A percentile compares a stretch with the other conserved stretches of the same genome.
Conservation (phyloP, 2,797 vertebrate genomes). For the Ispidina lecontei region DNA sequence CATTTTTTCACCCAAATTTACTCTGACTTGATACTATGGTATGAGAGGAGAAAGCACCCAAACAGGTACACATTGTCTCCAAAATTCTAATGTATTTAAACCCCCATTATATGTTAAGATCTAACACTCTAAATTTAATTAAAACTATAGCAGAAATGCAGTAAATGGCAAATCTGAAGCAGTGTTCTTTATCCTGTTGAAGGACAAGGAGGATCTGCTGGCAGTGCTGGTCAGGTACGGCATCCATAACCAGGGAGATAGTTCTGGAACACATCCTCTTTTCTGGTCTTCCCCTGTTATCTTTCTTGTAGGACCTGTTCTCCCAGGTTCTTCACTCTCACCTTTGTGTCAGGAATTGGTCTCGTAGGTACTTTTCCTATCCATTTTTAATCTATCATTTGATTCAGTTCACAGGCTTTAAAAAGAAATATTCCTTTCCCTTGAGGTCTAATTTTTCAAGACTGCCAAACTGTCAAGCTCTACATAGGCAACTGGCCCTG, state of each 20-base stretch:
- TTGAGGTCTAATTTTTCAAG: neutral
- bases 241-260: neutral
- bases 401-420: neutral
- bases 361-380: neutral
- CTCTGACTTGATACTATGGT: neutral
- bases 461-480: neutral
- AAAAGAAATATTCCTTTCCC: neutral
- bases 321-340: neutral
- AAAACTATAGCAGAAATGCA: neutral
- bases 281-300: neutral
- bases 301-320: neutral
- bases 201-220: neutral
- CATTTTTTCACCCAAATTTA: neutral
- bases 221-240: neutral
- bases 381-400: neutral
- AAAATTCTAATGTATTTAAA: neutral
- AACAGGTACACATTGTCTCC: neutral
- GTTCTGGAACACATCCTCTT: neutral
- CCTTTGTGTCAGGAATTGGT: neutral
- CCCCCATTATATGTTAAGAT: neutral
- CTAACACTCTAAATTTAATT: neutral
- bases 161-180: neutral
- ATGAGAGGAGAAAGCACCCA: neutral
- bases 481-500: neutral
- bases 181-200: fast-evolving